A percentile compares a stretch with the other conserved stretches of the same genome.
Evolutionary conservation across 2,797 vertebrate species (phyloP).

Genomic region (Mormyrops boulengeri): DNA sequence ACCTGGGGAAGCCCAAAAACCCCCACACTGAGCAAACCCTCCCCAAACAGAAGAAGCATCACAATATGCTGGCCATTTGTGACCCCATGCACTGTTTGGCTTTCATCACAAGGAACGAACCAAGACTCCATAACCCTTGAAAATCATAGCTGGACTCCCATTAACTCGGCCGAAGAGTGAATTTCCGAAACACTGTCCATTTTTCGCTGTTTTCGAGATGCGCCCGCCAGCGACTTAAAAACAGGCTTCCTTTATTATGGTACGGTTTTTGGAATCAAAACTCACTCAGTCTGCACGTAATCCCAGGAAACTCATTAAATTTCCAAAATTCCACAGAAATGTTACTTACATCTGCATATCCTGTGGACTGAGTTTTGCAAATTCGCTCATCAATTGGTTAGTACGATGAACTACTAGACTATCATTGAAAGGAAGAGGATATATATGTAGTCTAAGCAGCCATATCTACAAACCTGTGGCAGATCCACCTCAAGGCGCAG

Average conservation of each 20-base stretch:
- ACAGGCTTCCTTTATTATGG: neutral
- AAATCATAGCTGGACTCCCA: neutral
- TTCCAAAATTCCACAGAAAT: neutral
- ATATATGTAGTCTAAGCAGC: neutral
- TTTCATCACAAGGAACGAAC: neutral
- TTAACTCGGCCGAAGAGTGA: neutral
- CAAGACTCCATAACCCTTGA: neutral
- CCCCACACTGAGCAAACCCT: neutral
- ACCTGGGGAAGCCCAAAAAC: conserved; percentile 36
- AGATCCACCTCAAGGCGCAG: conserved; percentile 68
- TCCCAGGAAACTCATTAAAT: neutral
- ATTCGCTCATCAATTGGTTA: neutral
- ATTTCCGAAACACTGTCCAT: neutral
- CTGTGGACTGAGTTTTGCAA: neutral
- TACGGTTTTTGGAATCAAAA: neutral
- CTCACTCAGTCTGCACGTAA: neutral
- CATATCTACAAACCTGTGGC: conserved; percentile 49
- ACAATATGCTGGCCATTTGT: neutral
- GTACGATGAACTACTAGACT: neutral
- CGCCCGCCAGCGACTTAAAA: neutral
- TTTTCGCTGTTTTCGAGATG: neutral
- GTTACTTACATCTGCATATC: neutral
- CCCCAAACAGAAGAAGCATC: neutral
- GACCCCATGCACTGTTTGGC: neutral
- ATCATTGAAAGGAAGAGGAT: neutral